Base-by-base conservation (phyloP, 2,888 invertebrate species). In the Cryptocephalus moraei region DNA sequence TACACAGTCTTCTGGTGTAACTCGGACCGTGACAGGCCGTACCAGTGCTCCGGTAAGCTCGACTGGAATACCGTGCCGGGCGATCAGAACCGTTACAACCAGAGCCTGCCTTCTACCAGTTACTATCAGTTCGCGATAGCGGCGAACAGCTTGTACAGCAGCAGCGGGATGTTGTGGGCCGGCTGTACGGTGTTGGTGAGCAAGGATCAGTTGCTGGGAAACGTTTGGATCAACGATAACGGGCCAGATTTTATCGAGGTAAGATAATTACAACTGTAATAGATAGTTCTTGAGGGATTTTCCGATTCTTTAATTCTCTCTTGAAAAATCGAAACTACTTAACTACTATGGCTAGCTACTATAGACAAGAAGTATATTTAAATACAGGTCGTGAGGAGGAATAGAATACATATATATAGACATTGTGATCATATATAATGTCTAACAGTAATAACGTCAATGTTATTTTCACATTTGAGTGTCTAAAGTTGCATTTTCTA, bases 81-180 rank as follows among this genome's bases (percentile, higher is more conserved):
- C 56, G 67, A 75, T 65, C 70, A 73, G 60, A 71, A 63, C 11
- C 63, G 70, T 32, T 66, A 79, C 62, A 79, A 80, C 41, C 75
- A 82, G 56, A 77, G 80, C 22, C 74, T 84, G 13, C 75, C 78
- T 52, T 73, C 72, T 52, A 75, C 79, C 45, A n/a, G 9, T 10
- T 72, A 71, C 49, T 84, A 79, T 64, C 87, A 79, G 61, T 88
- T 91, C 73, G 91, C 90, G 1, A 86, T 91, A 50, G 81, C 91
- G 6, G 86, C 86, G 1, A 89, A 91, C 61, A 80, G 79, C 39
- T 69, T 72, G 0, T 67, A 67, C 4, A 76, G 75, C 50, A 89
- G 87, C 55, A 89, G 89, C 63, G 91, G 91, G 1, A 87, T 91
- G 84, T 77, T 82, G 9, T 91, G 91, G 91, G 84, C 88, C 9